phyloP scores from a whole-genome alignment of 2,888 invertebrate species.

The Napeogenes sylphis region DNA sequence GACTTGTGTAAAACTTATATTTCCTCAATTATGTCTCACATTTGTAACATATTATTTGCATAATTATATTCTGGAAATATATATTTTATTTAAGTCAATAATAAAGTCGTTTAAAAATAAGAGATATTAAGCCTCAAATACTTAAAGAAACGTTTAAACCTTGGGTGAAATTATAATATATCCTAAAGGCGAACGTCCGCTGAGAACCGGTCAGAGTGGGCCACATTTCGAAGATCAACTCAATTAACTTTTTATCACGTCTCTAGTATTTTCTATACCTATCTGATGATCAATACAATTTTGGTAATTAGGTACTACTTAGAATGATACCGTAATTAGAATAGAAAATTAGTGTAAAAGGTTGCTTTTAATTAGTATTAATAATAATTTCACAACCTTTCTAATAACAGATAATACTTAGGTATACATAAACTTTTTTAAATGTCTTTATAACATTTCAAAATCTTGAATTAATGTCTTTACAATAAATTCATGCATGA shows the following conservation, averaged over 20 bases:
- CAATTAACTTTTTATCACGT: conserved; percentile 52
- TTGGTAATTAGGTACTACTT: conserved; percentile 7
- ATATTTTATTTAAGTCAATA: too few species aligned
- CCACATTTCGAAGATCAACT: conserved; percentile 34
- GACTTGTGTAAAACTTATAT: neutral
- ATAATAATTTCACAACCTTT: neutral
- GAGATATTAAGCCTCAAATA: neutral
- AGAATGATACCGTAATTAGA: too few species aligned
- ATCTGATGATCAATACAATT: neutral
- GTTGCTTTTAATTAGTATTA: too few species aligned
- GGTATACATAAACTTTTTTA: neutral
- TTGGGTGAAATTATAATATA: conserved; percentile 23
- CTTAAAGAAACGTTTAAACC: conserved; percentile 16
- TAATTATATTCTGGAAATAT: too few species aligned
- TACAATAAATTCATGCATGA: conserved; percentile 60
- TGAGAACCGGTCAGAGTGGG: conserved; percentile 38
- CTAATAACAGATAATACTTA: too few species aligned
- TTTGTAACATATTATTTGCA: too few species aligned
- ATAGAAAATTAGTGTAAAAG: too few species aligned
- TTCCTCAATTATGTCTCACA: too few species aligned
- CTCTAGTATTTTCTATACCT: neutral
- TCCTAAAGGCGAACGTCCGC: conserved; percentile 31
- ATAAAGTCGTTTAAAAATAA: neutral
- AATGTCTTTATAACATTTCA: conserved; percentile 8
- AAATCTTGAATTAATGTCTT: conserved; percentile 14